Percentiles rank a stretch among this genome's conserved stretches.
Conservation (phyloP, 2,888 invertebrate genomes). For the Invenusta paracnida region DNA sequence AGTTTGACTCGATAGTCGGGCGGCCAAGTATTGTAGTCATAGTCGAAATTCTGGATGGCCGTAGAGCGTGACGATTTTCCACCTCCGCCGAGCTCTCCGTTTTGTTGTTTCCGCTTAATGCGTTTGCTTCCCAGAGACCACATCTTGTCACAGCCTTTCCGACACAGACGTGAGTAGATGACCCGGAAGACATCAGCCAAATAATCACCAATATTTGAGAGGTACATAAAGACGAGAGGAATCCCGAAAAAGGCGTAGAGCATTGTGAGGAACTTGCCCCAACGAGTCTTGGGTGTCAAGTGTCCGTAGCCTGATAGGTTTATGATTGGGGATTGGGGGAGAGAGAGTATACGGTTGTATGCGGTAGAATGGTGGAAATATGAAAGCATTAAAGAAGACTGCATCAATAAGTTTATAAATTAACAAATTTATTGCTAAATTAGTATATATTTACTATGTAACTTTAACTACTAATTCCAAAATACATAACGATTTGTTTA, state of each 20-base stretch:
- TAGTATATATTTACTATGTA: too few species aligned
- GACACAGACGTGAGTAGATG: conserved; percentile 49
- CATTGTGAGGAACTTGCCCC: conserved; percentile 49
- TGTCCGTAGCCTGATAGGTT: conserved; percentile 52
- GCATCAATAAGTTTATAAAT: too few species aligned
- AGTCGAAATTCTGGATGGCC: not conserved
- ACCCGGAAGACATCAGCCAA: conserved; percentile 50
- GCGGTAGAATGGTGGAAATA: too few species aligned
- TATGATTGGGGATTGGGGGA: too few species aligned
- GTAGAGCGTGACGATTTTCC: not conserved
- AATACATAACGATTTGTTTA: too few species aligned
- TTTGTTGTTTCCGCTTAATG: not conserved
- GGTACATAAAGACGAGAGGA: conserved; percentile 50
- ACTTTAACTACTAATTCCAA: too few species aligned
- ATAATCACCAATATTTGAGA: conserved; percentile 51
- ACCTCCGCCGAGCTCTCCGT: too few species aligned
- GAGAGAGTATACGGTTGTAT: too few species aligned
- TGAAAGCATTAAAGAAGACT: too few species aligned
- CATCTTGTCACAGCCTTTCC: conserved; percentile 47
- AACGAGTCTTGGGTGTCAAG: conserved; percentile 49
- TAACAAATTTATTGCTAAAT: too few species aligned
- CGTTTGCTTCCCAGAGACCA: not conserved
- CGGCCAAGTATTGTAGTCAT: conserved; percentile 14
- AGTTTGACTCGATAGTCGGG: conserved; percentile 27
- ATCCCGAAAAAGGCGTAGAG: conserved; percentile 50